Evolutionary conservation across 2,113 vertebrate genomes (phyloP).

Genomic region (Dryoscopus gambensis): DNA sequence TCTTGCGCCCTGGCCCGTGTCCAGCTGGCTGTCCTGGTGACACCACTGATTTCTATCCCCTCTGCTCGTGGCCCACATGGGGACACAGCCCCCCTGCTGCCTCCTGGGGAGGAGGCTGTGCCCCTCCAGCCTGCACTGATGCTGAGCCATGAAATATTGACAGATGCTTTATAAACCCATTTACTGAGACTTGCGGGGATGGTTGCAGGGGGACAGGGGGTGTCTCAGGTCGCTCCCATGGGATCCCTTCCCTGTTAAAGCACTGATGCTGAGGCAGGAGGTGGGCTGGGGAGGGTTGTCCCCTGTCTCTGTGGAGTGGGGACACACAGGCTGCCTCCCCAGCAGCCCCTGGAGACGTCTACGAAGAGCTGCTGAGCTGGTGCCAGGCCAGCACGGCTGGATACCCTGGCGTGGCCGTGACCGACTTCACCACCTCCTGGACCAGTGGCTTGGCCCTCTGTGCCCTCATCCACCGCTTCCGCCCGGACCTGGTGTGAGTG

Average conservation of each 20-base stretch:
- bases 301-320: not conserved
- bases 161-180: not conserved
- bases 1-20: not conserved
- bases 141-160: not conserved
- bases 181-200: not conserved
- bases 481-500: constrained; percentile 86
- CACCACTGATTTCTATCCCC: not conserved
- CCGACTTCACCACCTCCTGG: constrained; percentile 85
- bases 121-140: not conserved
- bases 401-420: constrained; percentile 75
- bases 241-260: not conserved
- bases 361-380: constrained; percentile 84
- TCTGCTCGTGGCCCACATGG: accelerated
- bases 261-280: not conserved
- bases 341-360: constrained; percentile 60
- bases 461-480: constrained; percentile 85
- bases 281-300: not conserved
- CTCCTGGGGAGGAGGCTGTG: not conserved
- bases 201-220: not conserved
- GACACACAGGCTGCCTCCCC: not conserved
- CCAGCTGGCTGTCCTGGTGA: not conserved
- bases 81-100: not conserved
- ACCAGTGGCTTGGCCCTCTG: constrained; percentile 85
- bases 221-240: not conserved
- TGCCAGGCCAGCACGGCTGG: constrained; percentile 83